These are phyloP conservation scores for Lysandra coridon DNA, from an alignment of 2,888 invertebrate species.

Conservation along the genomic window DNA sequence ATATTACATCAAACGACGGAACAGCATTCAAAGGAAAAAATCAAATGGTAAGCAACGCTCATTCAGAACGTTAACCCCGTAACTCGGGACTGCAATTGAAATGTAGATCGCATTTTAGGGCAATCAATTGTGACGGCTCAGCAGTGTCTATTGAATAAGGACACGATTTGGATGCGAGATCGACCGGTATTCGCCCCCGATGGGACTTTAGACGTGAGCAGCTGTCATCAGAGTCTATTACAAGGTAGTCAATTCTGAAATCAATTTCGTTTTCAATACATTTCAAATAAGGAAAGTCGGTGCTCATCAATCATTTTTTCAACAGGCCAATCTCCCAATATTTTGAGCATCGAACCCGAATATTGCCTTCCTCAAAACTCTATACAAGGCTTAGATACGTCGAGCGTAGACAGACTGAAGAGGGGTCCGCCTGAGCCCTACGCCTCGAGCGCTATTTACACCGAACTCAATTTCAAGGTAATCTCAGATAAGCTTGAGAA, in stretches of 20 bases:
- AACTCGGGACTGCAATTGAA: constrained; percentile 53
- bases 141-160: constrained; percentile 76
- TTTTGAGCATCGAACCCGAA: constrained; percentile 72
- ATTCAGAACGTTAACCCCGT: constrained; percentile 39
- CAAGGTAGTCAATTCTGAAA: constrained; percentile 58
- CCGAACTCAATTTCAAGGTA: constrained; percentile 79
- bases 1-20: constrained; percentile 69
- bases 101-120: constrained; percentile 68
- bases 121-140: constrained; percentile 76
- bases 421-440: constrained; percentile 74
- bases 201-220: constrained; percentile 62
- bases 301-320: constrained; percentile 36
- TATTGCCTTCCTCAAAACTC: constrained; percentile 76
- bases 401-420: constrained; percentile 70
- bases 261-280: background rate
- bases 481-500: constrained; percentile 63
- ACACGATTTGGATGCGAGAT: constrained; percentile 75
- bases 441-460: constrained; percentile 77
- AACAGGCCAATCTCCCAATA: constrained; percentile 72
- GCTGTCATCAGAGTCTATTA: constrained; percentile 73
- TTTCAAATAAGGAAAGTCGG: constrained; percentile 11
- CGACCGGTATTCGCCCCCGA: constrained; percentile 70
- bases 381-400: constrained; percentile 69
- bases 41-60: constrained; percentile 59
- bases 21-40: constrained; percentile 70